Conservation (phyloP, 2,888 invertebrate genomes). For the Amblyteles armatorius region DNA sequence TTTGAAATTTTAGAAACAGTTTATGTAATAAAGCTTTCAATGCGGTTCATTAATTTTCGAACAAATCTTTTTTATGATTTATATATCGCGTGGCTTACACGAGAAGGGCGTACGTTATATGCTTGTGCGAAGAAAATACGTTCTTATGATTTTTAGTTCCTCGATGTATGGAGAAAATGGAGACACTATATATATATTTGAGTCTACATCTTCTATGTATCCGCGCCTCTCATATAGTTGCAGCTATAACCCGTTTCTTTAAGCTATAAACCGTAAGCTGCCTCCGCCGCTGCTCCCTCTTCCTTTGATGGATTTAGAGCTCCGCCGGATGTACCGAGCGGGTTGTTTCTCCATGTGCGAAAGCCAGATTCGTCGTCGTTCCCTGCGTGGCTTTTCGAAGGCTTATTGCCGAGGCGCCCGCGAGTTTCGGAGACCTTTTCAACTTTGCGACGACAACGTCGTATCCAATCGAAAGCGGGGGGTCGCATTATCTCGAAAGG, state of each 20-base stretch:
- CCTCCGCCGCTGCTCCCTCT: constrained; percentile 36
- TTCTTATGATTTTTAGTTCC: too few relatives aligned
- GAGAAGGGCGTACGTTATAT: too few relatives aligned
- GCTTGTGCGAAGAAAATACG: too few relatives aligned
- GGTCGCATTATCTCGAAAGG: too few relatives aligned
- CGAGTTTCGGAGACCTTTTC: constrained; percentile 21
- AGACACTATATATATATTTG: background rate
- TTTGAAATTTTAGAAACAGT: too few relatives aligned
- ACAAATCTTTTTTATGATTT: too few relatives aligned
- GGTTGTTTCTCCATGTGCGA: constrained; percentile 17
- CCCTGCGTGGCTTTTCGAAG: background rate
- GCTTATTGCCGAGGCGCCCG: background rate
- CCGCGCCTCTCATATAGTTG: constrained; percentile 7
- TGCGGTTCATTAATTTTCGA: too few relatives aligned
- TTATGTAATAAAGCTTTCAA: too few relatives aligned
- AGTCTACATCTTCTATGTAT: background rate
- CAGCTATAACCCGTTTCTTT: constrained; percentile 25
- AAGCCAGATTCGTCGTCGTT: constrained; percentile 48
- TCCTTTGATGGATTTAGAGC: constrained; percentile 56
- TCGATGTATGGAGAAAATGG: background rate
- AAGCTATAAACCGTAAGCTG: constrained; percentile 8
- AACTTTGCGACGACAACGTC: too few relatives aligned
- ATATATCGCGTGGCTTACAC: too few relatives aligned
- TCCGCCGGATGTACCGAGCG: constrained; percentile 36
- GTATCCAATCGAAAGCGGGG: too few relatives aligned